phyloP scores from a whole-genome alignment of 2,888 invertebrate genomes.

The Mythimna ferrago region DNA sequence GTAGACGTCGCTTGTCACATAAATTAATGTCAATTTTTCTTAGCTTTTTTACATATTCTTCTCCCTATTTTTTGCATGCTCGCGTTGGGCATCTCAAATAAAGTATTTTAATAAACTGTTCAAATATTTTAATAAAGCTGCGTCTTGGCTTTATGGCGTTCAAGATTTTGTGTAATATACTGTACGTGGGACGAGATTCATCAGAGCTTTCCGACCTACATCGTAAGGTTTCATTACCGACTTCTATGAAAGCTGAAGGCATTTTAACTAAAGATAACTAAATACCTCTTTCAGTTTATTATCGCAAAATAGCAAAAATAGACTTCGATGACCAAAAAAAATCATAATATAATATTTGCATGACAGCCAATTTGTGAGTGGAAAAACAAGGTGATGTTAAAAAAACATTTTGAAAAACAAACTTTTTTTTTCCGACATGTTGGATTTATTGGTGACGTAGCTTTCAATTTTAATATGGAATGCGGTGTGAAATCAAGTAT shows the following conservation, averaged over 20 bases:
- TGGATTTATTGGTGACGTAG: too few species aligned
- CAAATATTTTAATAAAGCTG: constrained; percentile 54
- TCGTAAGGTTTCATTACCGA: not conserved
- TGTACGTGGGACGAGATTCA: not conserved
- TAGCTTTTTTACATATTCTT: constrained; percentile 24
- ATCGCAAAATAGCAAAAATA: too few species aligned
- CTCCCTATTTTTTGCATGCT: constrained; percentile 13
- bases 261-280: not conserved
- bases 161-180: constrained; percentile 27
- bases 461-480: too few species aligned
- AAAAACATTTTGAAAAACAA: too few species aligned
- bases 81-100: constrained; percentile 24
- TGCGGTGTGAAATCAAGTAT: too few species aligned
- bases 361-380: not conserved
- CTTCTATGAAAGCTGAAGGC: not conserved
- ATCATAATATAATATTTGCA: too few species aligned
- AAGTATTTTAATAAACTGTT: constrained; percentile 60
- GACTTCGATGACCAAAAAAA: too few species aligned
- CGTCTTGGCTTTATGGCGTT: constrained; percentile 21
- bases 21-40: constrained; percentile 25
- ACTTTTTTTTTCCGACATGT: too few species aligned
- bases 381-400: not conserved
- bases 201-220: constrained; percentile 4
- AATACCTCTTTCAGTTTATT: not conserved
- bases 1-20: constrained; percentile 19